Percentiles rank a stretch among this genome's conserved stretches.
Evolutionary conservation across 2,888 invertebrate genomes (phyloP).

Genomic region (Cephus pygmeus): DNA sequence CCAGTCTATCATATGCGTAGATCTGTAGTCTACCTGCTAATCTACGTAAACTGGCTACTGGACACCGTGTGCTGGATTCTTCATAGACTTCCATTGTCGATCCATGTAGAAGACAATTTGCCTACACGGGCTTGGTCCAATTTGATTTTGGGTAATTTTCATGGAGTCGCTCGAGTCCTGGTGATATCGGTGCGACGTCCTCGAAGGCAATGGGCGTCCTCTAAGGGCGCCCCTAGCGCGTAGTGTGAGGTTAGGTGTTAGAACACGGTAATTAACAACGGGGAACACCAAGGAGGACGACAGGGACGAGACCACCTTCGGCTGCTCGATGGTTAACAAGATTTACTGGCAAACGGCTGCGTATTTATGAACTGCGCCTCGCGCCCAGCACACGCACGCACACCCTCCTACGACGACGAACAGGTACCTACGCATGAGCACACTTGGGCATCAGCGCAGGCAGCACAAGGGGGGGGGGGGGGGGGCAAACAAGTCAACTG

Average conservation of each 20-base stretch:
- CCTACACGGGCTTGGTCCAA: too few relatives aligned
- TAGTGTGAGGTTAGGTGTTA: constrained; percentile 59
- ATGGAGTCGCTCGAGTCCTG: too few relatives aligned
- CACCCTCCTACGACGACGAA: constrained; percentile 30
- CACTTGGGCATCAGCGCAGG: too few relatives aligned
- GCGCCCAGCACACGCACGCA: constrained; percentile 22
- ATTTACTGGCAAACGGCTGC: constrained; percentile 62
- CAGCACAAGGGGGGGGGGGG: constrained; percentile 33
- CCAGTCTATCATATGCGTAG: too few relatives aligned
- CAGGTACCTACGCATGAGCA: constrained; percentile 11
- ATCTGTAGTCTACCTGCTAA: too few relatives aligned
- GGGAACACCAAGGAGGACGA: constrained; percentile 46
- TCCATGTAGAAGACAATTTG: too few relatives aligned
- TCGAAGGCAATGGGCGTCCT: too few relatives aligned
- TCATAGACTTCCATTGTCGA: too few relatives aligned
- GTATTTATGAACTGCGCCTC: constrained; percentile 64
- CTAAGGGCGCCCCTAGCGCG: not conserved
- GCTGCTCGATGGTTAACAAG: constrained; percentile 59
- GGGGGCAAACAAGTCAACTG: constrained; percentile 46
- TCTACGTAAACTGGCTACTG: too few relatives aligned
- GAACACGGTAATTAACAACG: constrained; percentile 66
- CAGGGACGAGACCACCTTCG: constrained; percentile 52
- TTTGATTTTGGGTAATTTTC: too few relatives aligned
- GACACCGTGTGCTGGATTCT: too few relatives aligned
- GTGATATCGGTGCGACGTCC: too few relatives aligned